phyloP scores from a whole-genome alignment of 2,113 vertebrate species.

The Meleagris gallopavo region DNA sequence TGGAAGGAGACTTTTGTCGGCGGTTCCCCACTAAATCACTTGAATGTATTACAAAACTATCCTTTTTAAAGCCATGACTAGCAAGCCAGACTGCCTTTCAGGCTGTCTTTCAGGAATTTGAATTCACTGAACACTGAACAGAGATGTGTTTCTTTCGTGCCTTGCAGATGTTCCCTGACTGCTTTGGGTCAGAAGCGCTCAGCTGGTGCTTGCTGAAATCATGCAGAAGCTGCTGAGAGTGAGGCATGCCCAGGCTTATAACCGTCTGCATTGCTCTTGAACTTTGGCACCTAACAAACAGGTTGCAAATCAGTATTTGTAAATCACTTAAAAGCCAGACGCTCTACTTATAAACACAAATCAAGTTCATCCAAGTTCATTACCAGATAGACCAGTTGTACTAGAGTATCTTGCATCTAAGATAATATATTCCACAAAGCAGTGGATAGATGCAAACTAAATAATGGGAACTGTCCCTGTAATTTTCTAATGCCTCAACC shows the following conservation, averaged over 20 bases:
- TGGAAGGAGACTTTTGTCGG: neutral
- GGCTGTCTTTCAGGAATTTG: neutral
- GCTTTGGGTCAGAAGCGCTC: neutral
- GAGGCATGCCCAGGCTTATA: neutral
- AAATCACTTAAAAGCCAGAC: neutral
- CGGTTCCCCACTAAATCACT: neutral
- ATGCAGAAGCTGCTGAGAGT: neutral
- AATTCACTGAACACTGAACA: neutral
- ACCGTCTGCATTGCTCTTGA: neutral
- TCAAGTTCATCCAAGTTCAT: neutral
- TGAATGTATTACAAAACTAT: neutral
- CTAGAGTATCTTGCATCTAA: neutral
- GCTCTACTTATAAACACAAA: neutral
- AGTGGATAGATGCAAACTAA: neutral
- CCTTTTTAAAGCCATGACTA: neutral
- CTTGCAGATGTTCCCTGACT: neutral
- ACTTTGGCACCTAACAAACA: neutral
- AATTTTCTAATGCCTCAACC: neutral
- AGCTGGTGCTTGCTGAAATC: neutral
- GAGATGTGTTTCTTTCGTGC: neutral
- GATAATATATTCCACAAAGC: neutral
- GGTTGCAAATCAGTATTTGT: neutral
- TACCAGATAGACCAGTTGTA: neutral
- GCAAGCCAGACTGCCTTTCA: neutral
- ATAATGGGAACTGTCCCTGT: neutral